Evolutionary conservation across 2,888 invertebrate genomes (phyloP), one percentile per base, ranked within the genome.

Genomic region (Timandra comae): DNA sequence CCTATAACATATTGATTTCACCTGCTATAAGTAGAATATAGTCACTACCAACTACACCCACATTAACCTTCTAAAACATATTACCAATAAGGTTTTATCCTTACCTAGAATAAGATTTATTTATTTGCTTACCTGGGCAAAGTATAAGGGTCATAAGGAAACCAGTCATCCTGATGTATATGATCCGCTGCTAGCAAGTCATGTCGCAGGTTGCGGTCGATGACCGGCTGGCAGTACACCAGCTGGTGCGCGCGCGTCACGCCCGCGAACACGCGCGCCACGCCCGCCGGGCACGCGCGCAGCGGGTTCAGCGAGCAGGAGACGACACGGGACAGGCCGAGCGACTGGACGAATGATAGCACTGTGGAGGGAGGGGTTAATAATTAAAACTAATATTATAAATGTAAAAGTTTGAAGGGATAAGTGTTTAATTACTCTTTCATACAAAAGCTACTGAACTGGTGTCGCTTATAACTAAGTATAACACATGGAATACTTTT

Each of bases 141-240:
- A 8, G 91, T 73, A 63, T 93, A 97, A 0, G 96, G 96, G 77
- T 97, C 97, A 63, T 97, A 98, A 0, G 98, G 98, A 67, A 96
- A 98, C 84, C 93, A 96, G 35, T 91, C 89, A 1, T 91, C 80
- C 29, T 88, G 88, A 7, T 87, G 72, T n/a, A 69, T 61, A n/a
- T 69, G 71, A 2, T 70, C 41, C 49, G 74, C 4, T 43, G 78
- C 31, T 58, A 79, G 81, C 7, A 88, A 56, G 21, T 87, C 84
- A 22, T 80, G 72, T 2, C 94, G 84, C 0, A 89, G 73, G 76
- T 98, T 98, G 52, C 92, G 90, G 69, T 98, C 96, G 22, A 98
- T 91, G 27, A 97, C 90, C 0, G 95, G 90, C 67, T 96, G 94
- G 73, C 98, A 98, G 76, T 97, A 98, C 0, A 93, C 96, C 31